Base-by-base conservation (phyloP, 2,888 invertebrate species). In the Microplitis deprimator region DNA sequence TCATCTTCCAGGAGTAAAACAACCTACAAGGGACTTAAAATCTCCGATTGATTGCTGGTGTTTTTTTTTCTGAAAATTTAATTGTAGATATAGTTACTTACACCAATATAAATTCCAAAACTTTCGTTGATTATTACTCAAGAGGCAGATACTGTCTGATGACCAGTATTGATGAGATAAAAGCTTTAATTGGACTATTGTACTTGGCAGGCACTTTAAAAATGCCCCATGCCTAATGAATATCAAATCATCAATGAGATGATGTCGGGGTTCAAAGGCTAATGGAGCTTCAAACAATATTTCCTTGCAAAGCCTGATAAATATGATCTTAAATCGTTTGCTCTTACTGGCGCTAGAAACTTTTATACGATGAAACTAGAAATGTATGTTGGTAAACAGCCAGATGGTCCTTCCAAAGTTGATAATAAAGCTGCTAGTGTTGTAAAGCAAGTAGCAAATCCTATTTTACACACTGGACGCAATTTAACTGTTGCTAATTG, bases 401-500 rank as follows among this genome's bases (percentile, higher is more conserved):
- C 85, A 62, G 80, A 80, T 77, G 84, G 86, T 39, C 82, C 83
- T 59, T 84, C 80, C 38, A 78, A 81, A 71, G 71, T 84, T 68
- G 81, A 80, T 68, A 86, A 86, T 82, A 79, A 82, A 79, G 79
- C 83, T 40, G 64, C 78, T 79, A 84, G 83, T 29, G 10, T 64
- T 70, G 84, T 85, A 16, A 80, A 81, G 65, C 70, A 81, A 10
- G 13, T 83, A 39, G 65, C 78, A 65, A 17, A 74, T 68, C 83
- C 84, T 75, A 84, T 87, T 70, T 82, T 82, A 61, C 82, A 82
- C 77, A 69, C 80, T 17, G 80, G 81, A 10, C 73, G 83, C 6
- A 86, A 86, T 77, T 74, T 87, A 38, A 87, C 83, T 1, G 80
- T 82, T 39, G 84, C 83, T 68, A 84, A 82, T 80, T 86, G 82